phyloP scores from a whole-genome alignment of 2,888 invertebrate species.

The Willowsia nigromaculata region DNA sequence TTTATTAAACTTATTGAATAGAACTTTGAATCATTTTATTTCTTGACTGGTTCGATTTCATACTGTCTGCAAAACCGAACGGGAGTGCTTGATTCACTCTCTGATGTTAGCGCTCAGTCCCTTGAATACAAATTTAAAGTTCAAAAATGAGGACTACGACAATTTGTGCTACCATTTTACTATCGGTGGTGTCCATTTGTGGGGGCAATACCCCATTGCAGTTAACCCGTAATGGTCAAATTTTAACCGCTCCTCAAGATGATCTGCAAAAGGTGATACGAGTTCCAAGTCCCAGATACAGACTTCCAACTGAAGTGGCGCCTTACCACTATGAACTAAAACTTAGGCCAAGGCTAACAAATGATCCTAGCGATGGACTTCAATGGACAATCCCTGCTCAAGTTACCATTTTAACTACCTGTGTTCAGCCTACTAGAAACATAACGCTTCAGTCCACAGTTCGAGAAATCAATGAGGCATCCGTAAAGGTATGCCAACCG shows the following conservation, averaged over 20 bases:
- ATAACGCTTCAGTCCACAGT: slow-evolving; percentile 73
- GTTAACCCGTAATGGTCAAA: slow-evolving; percentile 23
- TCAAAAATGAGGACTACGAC: not conserved
- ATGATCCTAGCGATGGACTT: slow-evolving; percentile 30
- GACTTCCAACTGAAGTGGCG: slow-evolving; percentile 68
- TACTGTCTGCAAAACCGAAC: not conserved
- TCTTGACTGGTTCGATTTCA: not conserved
- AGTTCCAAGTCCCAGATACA: slow-evolving; percentile 71
- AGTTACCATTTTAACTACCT: slow-evolving; percentile 66
- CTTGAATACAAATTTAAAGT: not conserved
- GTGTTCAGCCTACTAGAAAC: slow-evolving; percentile 59
- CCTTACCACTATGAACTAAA: slow-evolving; percentile 71
- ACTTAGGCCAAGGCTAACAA: slow-evolving; percentile 68
- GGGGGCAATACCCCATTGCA: slow-evolving; percentile 56
- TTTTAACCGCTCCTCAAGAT: slow-evolving; percentile 19
- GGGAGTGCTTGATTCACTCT: not conserved
- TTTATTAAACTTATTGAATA: too few relatives aligned
- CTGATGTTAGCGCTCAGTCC: not conserved
- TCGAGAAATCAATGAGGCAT: slow-evolving; percentile 65
- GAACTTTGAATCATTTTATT: not conserved
- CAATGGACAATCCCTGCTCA: slow-evolving; percentile 69
- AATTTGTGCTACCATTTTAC: not conserved
- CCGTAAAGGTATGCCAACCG: slow-evolving; percentile 68
- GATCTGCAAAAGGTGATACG: slow-evolving; percentile 56
- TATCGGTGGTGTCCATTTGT: not conserved